Base-by-base conservation (phyloP, 2,888 invertebrate species). In the Aethes cnicana region DNA sequence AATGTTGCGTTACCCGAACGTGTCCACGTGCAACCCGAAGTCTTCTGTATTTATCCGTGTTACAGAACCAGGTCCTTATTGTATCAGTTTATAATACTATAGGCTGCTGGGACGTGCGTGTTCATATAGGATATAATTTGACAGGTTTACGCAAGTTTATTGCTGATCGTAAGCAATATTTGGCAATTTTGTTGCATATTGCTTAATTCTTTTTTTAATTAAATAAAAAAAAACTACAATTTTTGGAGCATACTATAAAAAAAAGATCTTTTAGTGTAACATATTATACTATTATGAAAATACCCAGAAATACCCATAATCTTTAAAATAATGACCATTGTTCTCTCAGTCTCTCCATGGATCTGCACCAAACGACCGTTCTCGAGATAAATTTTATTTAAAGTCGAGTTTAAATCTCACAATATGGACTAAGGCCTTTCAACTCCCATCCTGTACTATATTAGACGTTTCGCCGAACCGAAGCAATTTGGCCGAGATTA, bases 401-500 rank as follows among this genome's bases (percentile, higher is more conserved):
- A 39, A 39, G 17, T 14, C 16, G 5, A 2, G 32, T 50, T 50
- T 44, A 44, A 44, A 43, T 37, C 33, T 44, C 28, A 50, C 50
- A 44, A 44, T 44, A 37, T 36, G 23, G 28, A 44, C 36, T 37
- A 50, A 44, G 43, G 30, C 43, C 43, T 37, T 49, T 43, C 28
- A 17, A 44, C 36, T 44, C 36, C 50, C 44, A 37, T 49, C 28
- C 36, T 43, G 35, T 42, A 36, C 8, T 43, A 39, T 46, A 52
- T 52, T 52, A 52, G 46, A 52, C 52, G 52, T 52, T 46, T 21
- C 52, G 37, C 25, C 49, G 37, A 50, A 52, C 48, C 43, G 52
- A 55, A 42, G 57, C 61, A 61, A 61, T 61, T 56, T 58, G 53
- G 44, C 33, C 46, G 48, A 59, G 58, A 57, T 61, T 61, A 61